A percentile compares a stretch with the other conserved stretches of the same genome.
Conservation (phyloP, 2,113 vertebrate species). For the Apteryx owenii region DNA sequence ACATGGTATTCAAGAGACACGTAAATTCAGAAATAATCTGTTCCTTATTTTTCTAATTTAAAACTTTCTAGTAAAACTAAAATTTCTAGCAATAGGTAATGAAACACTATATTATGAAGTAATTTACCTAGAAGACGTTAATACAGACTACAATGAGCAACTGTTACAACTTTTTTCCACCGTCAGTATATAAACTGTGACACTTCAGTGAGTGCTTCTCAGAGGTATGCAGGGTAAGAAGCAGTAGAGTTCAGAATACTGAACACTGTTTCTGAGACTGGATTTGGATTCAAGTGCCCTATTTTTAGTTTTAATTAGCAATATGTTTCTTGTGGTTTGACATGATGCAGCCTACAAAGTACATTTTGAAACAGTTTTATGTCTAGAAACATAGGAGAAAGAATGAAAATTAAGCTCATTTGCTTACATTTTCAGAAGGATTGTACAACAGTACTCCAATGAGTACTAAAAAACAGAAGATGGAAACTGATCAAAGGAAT, state of each 20-base stretch:
- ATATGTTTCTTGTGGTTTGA: background rate
- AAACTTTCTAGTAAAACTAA: background rate
- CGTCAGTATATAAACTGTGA: background rate
- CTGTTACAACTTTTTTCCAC: background rate
- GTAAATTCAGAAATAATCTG: background rate
- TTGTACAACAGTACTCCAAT: background rate
- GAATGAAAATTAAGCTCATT: background rate
- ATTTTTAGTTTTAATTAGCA: constrained; percentile 50
- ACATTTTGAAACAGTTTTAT: background rate
- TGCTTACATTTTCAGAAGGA: background rate
- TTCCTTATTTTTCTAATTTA: background rate
- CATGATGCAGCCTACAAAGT: background rate
- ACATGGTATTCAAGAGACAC: background rate
- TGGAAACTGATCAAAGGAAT: constrained; percentile 9
- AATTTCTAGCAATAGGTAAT: background rate
- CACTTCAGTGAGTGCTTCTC: background rate
- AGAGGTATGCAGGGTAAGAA: background rate
- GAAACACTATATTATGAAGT: background rate
- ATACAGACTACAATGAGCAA: background rate
- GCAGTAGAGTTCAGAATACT: background rate
- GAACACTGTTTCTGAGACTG: background rate
- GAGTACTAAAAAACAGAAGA: background rate
- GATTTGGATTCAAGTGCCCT: constrained; percentile 7
- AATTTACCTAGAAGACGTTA: background rate
- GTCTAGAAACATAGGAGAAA: background rate